Conservation (phyloP, 2,113 vertebrate species). For the Polypterus senegalus region DNA sequence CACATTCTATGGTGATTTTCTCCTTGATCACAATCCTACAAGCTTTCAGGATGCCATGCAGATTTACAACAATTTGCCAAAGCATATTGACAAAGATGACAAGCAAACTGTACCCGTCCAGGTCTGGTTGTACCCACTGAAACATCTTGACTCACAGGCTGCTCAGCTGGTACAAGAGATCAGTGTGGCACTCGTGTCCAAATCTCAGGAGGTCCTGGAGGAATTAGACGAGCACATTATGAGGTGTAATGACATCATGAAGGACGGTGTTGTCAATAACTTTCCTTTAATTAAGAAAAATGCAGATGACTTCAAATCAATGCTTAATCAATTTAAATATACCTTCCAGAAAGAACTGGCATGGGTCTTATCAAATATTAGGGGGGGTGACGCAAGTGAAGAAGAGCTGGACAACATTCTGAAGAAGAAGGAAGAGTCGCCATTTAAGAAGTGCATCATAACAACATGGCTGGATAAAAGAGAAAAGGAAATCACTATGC, state of each 20-base stretch:
- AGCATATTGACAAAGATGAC: constrained; percentile 1
- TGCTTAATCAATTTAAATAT: constrained; percentile 17
- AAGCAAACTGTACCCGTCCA: constrained; percentile 17
- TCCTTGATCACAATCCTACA: not conserved
- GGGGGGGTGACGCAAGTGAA: constrained; percentile 20
- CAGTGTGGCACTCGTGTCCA: constrained; percentile 17
- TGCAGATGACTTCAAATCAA: constrained; percentile 15
- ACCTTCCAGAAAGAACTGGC: constrained; percentile 21
- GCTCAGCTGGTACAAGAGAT: constrained; percentile 21
- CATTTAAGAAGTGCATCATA: constrained; percentile 12
- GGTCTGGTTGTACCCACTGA: constrained; percentile 15
- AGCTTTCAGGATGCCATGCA: constrained; percentile 3
- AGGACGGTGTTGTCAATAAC: constrained; percentile 7
- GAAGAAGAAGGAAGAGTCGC: constrained; percentile 12
- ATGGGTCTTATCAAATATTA: constrained; percentile 17
- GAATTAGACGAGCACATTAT: constrained; percentile 15
- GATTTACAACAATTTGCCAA: not conserved
- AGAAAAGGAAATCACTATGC: constrained; percentile 7
- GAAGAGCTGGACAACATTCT: constrained; percentile 15
- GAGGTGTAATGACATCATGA: constrained; percentile 23
- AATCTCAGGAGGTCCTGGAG: constrained; percentile 15
- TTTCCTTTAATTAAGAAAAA: constrained; percentile 21
- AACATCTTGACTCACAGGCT: constrained; percentile 20
- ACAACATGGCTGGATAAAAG: constrained; percentile 15
- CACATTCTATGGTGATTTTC: constrained; percentile 13